These are phyloP conservation scores for Leptodirus hochenwartii DNA, from an alignment of 2,888 invertebrate genomes.

Conservation along the genomic window DNA sequence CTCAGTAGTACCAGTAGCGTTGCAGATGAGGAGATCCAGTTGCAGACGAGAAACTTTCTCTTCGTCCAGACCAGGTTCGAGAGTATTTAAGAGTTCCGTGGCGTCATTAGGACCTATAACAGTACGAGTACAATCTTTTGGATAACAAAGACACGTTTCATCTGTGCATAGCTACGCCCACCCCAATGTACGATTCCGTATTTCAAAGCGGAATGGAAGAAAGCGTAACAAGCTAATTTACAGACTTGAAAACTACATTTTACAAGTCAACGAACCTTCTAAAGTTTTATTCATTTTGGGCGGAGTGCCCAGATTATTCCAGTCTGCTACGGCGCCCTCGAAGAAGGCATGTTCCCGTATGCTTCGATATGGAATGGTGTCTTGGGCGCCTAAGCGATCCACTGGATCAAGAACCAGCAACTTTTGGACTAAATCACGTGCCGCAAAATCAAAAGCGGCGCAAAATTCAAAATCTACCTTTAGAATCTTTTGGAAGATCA, in stretches of 20 bases:
- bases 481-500: slow-evolving; percentile 89
- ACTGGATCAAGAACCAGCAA: slow-evolving; percentile 66
- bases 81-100: slow-evolving; percentile 43
- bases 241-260: too few relatives aligned
- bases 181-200: too few relatives aligned
- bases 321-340: slow-evolving; percentile 58
- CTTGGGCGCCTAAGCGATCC: slow-evolving; percentile 65
- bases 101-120: too few relatives aligned
- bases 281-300: slow-evolving; percentile 55
- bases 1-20: slow-evolving; percentile 12
- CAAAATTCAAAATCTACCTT: slow-evolving; percentile 84
- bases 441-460: slow-evolving; percentile 69
- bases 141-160: too few relatives aligned
- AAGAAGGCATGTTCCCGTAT: slow-evolving; percentile 82
- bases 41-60: slow-evolving; percentile 56
- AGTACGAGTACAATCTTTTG: too few relatives aligned
- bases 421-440: slow-evolving; percentile 75
- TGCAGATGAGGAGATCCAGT: slow-evolving; percentile 17
- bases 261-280: too few relatives aligned
- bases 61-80: slow-evolving; percentile 78
- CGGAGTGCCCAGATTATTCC: slow-evolving; percentile 65
- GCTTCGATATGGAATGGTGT: slow-evolving; percentile 56
- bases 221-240: too few relatives aligned
- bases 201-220: too few relatives aligned
- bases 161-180: too few relatives aligned